Evolutionary conservation across 2,113 vertebrate species (phyloP).

Genomic region (Spizaetus ornatus): DNA sequence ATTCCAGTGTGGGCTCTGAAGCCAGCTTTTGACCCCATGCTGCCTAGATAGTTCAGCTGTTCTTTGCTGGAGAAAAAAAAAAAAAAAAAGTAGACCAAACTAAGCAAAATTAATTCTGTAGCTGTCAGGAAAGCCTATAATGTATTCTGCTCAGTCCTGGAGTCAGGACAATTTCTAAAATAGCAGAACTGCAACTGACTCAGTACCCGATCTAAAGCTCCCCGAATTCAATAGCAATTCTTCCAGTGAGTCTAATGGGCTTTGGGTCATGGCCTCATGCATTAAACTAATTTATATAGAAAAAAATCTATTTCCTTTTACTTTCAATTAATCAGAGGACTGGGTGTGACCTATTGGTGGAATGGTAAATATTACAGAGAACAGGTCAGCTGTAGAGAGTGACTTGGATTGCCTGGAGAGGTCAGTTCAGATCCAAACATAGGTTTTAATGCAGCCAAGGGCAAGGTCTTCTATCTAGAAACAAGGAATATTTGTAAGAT

Average conservation of each 20-base stretch:
- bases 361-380: conserved; percentile 51
- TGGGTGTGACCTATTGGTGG: conserved; percentile 19
- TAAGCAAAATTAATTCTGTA: not conserved
- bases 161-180: conserved; percentile 14
- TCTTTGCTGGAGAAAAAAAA: not conserved
- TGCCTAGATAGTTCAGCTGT: not conserved
- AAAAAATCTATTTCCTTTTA: conserved; percentile 55
- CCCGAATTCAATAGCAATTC: conserved; percentile 19
- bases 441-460: not conserved
- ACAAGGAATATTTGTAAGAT: not conserved
- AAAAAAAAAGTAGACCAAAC: not conserved
- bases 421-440: not conserved
- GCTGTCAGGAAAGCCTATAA: not conserved
- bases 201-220: not conserved
- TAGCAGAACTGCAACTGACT: not conserved
- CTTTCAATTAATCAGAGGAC: conserved; percentile 38
- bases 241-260: conserved; percentile 34
- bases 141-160: not conserved
- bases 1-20: not conserved
- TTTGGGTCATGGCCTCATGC: conserved; percentile 26
- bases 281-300: conserved; percentile 50
- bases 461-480: not conserved
- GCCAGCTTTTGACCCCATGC: not conserved
- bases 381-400: not conserved
- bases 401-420: not conserved